A percentile compares a stretch with the other conserved stretches of the same genome.
Evolutionary conservation across 2,888 invertebrate species (phyloP).

Genomic region (Phengaris alcon): DNA sequence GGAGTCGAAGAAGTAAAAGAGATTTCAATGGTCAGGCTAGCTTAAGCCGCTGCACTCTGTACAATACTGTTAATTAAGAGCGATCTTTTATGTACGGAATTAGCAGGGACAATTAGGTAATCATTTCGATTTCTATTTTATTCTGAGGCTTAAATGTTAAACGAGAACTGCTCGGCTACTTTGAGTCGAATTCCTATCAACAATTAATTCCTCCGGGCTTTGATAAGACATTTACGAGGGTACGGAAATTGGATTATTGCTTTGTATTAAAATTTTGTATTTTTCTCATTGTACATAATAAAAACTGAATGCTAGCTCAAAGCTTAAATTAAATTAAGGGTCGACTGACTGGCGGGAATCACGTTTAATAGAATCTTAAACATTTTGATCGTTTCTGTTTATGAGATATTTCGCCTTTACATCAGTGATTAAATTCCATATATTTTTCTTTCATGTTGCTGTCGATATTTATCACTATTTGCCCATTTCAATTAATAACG

Average conservation of each 20-base stretch:
- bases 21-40: background rate
- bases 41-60: background rate
- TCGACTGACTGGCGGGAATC: slow-evolving; percentile 18
- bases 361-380: slow-evolving; percentile 23
- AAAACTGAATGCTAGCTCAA: slow-evolving; percentile 15
- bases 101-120: slow-evolving; percentile 5
- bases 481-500: background rate
- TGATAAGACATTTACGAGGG: slow-evolving; percentile 26
- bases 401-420: background rate
- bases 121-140: slow-evolving; percentile 19
- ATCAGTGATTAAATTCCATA: background rate
- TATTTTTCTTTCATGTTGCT: background rate
- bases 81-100: background rate
- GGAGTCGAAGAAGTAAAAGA: too few relatives aligned
- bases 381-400: slow-evolving; percentile 1
- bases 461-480: background rate
- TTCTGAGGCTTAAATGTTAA: background rate
- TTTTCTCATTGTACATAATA: slow-evolving; percentile 13
- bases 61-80: background rate
- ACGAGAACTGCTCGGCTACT: slow-evolving; percentile 5
- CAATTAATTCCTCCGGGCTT: slow-evolving; percentile 24
- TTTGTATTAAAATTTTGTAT: slow-evolving; percentile 16
- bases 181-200: slow-evolving; percentile 15
- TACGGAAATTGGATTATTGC: slow-evolving; percentile 21
- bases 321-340: slow-evolving; percentile 12